phyloP scores from a whole-genome alignment of 2,888 invertebrate species.

The Plemyria rubiginata region DNA sequence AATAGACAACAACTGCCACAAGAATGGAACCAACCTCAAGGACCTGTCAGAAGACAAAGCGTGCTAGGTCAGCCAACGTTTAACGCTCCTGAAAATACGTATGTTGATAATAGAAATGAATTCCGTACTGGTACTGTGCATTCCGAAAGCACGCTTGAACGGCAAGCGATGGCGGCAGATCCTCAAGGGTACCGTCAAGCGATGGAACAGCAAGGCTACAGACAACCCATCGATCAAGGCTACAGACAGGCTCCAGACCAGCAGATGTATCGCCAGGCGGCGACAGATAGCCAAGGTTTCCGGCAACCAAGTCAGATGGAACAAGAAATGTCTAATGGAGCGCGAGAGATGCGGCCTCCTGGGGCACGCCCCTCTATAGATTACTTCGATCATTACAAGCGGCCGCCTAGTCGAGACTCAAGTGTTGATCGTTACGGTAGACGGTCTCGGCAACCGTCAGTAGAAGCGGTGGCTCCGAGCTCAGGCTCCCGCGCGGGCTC shows the following conservation, averaged over 20 bases:
- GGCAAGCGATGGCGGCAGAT: constrained; percentile 57
- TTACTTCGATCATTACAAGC: constrained; percentile 97
- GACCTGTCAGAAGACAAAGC: constrained; percentile 67
- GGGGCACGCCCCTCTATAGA: constrained; percentile 89
- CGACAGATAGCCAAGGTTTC: constrained; percentile 48
- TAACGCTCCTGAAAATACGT: constrained; percentile 62
- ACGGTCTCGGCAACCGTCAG: constrained; percentile 91
- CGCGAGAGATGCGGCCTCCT: constrained; percentile 68
- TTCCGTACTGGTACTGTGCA: constrained; percentile 72
- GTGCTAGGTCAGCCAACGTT: constrained; percentile 70
- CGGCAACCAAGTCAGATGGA: constrained; percentile 66
- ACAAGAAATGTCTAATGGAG: constrained; percentile 68
- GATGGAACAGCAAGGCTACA: constrained; percentile 63
- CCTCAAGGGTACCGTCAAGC: constrained; percentile 61
- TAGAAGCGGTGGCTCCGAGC: constrained; percentile 87
- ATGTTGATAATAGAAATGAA: constrained; percentile 68
- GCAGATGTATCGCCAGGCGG: constrained; percentile 57
- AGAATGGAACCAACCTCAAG: constrained; percentile 68
- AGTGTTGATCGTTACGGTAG: constrained; percentile 93
- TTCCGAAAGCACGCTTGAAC: constrained; percentile 63
- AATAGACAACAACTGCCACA: constrained; percentile 51
- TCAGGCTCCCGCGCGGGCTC: constrained; percentile 88
- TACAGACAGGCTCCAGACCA: constrained; percentile 67
- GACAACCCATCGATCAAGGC: constrained; percentile 73
- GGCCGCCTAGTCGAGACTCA: constrained; percentile 94